A percentile compares a stretch with the other conserved stretches of the same genome.
Conservation (phyloP, 1,140 invertebrate species). For the Mycetomoellerius zeteki region DNA sequence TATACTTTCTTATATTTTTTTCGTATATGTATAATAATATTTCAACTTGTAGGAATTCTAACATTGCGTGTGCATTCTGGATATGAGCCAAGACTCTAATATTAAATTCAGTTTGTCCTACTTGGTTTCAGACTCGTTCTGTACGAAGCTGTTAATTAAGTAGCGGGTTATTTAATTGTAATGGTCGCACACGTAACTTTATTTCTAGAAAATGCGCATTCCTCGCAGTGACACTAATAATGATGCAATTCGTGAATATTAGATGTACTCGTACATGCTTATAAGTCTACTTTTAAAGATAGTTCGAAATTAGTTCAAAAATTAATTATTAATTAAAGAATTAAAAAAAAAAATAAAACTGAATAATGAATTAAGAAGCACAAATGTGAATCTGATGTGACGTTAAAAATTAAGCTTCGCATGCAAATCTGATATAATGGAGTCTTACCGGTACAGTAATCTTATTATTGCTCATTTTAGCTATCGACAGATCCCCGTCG, state of each 20-base stretch:
- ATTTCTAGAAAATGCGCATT: conserved; percentile 29
- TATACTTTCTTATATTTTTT: neutral
- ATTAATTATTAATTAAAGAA: neutral
- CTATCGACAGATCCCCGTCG: conserved; percentile 90
- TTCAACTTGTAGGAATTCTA: conserved; percentile 11
- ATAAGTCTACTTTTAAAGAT: neutral
- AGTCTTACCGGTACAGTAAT: conserved; percentile 90
- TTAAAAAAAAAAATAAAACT: neutral
- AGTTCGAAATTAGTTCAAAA: neutral
- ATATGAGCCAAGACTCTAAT: conserved; percentile 59
- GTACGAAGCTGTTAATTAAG: conserved; percentile 74
- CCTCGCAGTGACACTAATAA: conserved; percentile 22
- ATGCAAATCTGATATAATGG: conserved; percentile 14
- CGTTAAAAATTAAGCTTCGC: neutral
- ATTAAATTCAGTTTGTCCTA: conserved; percentile 67
- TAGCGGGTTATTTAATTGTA: conserved; percentile 69
- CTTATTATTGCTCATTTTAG: conserved; percentile 88
- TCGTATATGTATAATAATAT: neutral
- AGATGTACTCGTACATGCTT: neutral
- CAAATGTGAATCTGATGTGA: neutral
- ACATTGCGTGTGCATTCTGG: neutral
- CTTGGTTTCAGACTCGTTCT: conserved; percentile 58
- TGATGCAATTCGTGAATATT: conserved; percentile 14
- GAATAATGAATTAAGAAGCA: neutral
- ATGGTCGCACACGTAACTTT: conserved; percentile 34